A percentile compares a stretch with the other conserved stretches of the same genome.
phyloP scores from a whole-genome alignment of 2,888 invertebrate genomes.

The Lasioglossum malachurum region DNA sequence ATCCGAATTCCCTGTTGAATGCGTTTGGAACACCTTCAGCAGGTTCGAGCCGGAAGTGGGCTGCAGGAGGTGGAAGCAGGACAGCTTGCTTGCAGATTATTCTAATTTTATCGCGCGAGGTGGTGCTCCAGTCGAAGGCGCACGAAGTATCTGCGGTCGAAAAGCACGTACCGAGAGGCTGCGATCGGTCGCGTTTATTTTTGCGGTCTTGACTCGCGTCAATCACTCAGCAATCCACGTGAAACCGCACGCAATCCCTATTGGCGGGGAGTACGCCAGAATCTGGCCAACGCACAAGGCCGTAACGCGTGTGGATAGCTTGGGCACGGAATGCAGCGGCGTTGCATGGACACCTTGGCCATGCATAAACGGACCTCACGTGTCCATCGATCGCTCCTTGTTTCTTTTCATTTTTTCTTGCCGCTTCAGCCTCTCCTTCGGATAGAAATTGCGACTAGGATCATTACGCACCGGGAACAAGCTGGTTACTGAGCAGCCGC shows the following conservation, averaged over 20 bases:
- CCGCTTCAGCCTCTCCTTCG: slow-evolving; percentile 10
- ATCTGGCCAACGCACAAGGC: slow-evolving; percentile 55
- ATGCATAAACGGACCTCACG: slow-evolving; percentile 50
- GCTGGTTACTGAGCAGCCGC: slow-evolving; percentile 40
- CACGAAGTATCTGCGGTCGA: slow-evolving; percentile 63
- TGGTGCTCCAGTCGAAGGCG: slow-evolving; percentile 36
- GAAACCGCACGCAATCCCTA: slow-evolving; percentile 75
- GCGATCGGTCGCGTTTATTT: slow-evolving; percentile 73
- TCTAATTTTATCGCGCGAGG: slow-evolving; percentile 25
- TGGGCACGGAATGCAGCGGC: slow-evolving; percentile 26
- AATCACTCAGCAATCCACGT: slow-evolving; percentile 73
- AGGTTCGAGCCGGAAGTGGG: neutral
- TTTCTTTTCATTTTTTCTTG: slow-evolving; percentile 4
- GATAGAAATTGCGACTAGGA: slow-evolving; percentile 66
- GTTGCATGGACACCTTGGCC: slow-evolving; percentile 30
- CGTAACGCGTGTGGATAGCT: slow-evolving; percentile 47
- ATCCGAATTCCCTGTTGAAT: neutral
- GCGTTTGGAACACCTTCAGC: neutral
- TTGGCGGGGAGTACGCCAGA: slow-evolving; percentile 60
- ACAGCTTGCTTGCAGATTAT: slow-evolving; percentile 18
- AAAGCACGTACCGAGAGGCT: slow-evolving; percentile 64
- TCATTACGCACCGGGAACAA: slow-evolving; percentile 61
- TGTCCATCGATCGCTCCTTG: slow-evolving; percentile 52
- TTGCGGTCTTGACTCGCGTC: slow-evolving; percentile 73
- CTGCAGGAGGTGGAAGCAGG: neutral